These are phyloP conservation scores for Acestrorhynchus altus DNA, from an alignment of 2,797 vertebrate genomes.

Conservation along the genomic window DNA sequence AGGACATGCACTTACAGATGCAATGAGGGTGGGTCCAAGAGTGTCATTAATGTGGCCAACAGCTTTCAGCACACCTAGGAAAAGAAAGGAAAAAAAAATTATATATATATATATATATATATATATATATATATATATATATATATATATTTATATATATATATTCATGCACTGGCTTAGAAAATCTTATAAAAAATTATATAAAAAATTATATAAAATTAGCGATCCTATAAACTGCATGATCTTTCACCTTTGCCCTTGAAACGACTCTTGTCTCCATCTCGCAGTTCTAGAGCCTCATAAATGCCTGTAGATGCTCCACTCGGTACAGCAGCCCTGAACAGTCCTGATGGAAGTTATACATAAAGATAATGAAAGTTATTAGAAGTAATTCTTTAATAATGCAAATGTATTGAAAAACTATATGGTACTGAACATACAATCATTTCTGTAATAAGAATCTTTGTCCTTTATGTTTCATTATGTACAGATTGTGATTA, in stretches of 20 bases:
- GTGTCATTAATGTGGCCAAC: slow-evolving; percentile 93
- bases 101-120: no score
- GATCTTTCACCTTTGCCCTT: slow-evolving; percentile 84
- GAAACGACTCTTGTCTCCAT: slow-evolving; percentile 86
- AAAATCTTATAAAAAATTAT: neutral
- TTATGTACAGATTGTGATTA: no score
- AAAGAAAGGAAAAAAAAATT: no score
- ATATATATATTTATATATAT: no score
- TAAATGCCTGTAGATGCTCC: slow-evolving; percentile 91
- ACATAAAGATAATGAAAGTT: neutral
- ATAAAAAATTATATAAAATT: neutral
- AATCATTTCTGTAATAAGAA: neutral
- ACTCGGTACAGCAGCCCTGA: slow-evolving; percentile 89
- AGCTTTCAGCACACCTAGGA: slow-evolving; percentile 88
- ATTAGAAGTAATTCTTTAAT: neutral
- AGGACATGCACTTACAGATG: slow-evolving; percentile 81
- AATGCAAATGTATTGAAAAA: neutral
- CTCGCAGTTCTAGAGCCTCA: slow-evolving; percentile 88
- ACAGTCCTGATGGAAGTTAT: slow-evolving; percentile 72
- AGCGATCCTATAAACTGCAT: neutral
- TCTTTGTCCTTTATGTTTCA: neutral
- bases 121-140: no score
- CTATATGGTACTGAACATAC: no score
- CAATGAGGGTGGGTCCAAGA: slow-evolving; percentile 87
- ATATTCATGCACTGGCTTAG: neutral